Conservation (phyloP, 1,140 invertebrate species). For the Euwallacea similis region DNA sequence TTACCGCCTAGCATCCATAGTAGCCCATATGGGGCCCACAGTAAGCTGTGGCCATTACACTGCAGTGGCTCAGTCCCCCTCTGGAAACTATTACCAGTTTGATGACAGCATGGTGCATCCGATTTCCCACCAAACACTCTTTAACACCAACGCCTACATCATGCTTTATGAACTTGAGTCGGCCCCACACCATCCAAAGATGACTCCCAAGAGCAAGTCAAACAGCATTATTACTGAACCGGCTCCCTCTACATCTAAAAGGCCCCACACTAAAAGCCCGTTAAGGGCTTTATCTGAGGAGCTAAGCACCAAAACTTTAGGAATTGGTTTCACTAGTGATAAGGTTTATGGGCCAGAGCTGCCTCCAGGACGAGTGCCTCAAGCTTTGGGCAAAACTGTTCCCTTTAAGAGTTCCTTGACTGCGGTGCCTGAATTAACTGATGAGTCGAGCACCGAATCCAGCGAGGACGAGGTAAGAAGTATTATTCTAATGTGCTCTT, state of each 20-base stretch:
- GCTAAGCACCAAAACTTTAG: background rate
- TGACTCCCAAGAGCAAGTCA: constrained; percentile 45
- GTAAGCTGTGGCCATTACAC: constrained; percentile 98
- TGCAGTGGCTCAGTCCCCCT: constrained; percentile 81
- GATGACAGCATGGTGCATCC: constrained; percentile 70
- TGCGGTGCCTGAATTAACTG: constrained; percentile 14
- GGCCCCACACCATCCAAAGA: constrained; percentile 48
- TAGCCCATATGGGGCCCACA: constrained; percentile 93
- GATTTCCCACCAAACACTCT: constrained; percentile 71
- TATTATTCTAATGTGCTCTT: background rate
- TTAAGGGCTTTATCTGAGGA: background rate
- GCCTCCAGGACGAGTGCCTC: constrained; percentile 39
- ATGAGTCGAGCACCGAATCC: constrained; percentile 26
- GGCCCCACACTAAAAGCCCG: background rate
- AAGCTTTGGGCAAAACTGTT: constrained; percentile 3
- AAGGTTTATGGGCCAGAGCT: constrained; percentile 51
- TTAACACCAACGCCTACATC: constrained; percentile 84
- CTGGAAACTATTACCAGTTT: constrained; percentile 85
- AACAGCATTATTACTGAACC: constrained; percentile 44
- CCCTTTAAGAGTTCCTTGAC: constrained; percentile 38
- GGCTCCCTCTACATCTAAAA: constrained; percentile 9
- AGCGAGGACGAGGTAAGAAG: constrained; percentile 20
- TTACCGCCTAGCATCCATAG: constrained; percentile 90
- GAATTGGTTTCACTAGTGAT: constrained; percentile 43
- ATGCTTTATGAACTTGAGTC: constrained; percentile 83